Conservation (phyloP, 2,113 vertebrate genomes). For the Sylvietta virens region DNA sequence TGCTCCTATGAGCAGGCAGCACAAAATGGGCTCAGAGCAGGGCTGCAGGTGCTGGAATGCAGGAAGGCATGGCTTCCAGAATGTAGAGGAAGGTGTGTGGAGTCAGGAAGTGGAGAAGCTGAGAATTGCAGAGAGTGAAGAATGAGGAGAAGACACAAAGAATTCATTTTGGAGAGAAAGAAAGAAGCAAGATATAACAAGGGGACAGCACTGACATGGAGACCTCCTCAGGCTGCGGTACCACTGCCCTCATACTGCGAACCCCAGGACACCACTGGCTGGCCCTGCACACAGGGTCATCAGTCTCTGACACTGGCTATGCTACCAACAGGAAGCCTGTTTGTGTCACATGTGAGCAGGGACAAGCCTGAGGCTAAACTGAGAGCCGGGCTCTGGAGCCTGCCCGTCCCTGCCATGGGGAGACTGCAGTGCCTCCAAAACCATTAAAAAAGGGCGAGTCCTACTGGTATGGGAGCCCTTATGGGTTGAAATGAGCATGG, state of each 20-base stretch:
- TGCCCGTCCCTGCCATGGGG: accelerated
- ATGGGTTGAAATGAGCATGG: accelerated
- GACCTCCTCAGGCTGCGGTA: not conserved
- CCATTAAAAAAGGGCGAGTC: not conserved
- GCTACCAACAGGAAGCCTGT: not conserved
- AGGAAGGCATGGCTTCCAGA: not conserved
- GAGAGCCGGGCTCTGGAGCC: accelerated
- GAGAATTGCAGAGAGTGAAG: not conserved
- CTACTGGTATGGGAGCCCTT: not conserved
- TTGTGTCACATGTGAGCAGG: accelerated
- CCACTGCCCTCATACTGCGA: accelerated
- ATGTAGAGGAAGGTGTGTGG: not conserved
- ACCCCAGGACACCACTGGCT: accelerated
- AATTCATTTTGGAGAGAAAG: not conserved
- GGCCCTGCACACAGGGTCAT: not conserved
- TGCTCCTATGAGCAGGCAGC: not conserved
- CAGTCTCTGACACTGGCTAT: not conserved
- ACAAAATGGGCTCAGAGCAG: not conserved
- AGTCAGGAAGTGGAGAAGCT: not conserved
- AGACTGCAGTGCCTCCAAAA: not conserved
- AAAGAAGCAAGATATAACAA: not conserved
- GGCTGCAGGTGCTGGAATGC: not conserved
- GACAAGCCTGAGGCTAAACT: not conserved
- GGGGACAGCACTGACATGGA: accelerated
- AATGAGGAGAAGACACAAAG: not conserved